A percentile compares a stretch with the other conserved stretches of the same genome.
These are phyloP conservation scores for Pyxicephalus adspersus DNA, from an alignment of 2,113 vertebrate species.

Conservation along the genomic window DNA sequence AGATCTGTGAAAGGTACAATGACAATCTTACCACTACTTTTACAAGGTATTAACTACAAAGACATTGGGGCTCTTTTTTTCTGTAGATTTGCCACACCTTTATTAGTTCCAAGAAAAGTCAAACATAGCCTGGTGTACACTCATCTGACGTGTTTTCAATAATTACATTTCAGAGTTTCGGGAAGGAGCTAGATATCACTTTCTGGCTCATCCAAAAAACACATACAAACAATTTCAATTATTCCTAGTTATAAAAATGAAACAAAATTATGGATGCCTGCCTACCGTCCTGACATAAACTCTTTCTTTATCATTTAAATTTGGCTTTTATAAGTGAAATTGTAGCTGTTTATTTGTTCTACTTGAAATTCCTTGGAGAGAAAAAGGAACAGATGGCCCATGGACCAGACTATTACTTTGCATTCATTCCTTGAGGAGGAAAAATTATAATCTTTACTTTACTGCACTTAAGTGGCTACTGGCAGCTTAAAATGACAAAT, in stretches of 20 bases:
- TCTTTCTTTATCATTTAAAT: constrained; percentile 24
- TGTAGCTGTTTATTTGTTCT: constrained; percentile 35
- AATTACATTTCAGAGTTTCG: background rate
- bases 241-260: background rate
- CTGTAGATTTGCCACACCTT: too few relatives aligned
- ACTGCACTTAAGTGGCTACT: background rate
- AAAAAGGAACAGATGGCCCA: constrained; percentile 24
- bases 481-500: background rate
- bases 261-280: constrained; percentile 4
- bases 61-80: too few relatives aligned
- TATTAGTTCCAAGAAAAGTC: too few relatives aligned
- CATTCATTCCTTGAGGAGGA: background rate
- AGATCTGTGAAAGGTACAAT: too few relatives aligned
- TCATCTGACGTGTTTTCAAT: background rate
- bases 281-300: constrained; percentile 19
- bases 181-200: background rate
- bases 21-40: too few relatives aligned
- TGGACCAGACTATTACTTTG: background rate
- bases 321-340: constrained; percentile 39
- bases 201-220: constrained; percentile 1
- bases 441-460: constrained; percentile 11
- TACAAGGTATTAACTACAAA: too few relatives aligned
- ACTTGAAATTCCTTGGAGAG: constrained; percentile 12
- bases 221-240: constrained; percentile 6
- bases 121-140: background rate